Evolutionary conservation across 1,140 invertebrate genomes (phyloP).

Genomic region (Solen grandis): DNA sequence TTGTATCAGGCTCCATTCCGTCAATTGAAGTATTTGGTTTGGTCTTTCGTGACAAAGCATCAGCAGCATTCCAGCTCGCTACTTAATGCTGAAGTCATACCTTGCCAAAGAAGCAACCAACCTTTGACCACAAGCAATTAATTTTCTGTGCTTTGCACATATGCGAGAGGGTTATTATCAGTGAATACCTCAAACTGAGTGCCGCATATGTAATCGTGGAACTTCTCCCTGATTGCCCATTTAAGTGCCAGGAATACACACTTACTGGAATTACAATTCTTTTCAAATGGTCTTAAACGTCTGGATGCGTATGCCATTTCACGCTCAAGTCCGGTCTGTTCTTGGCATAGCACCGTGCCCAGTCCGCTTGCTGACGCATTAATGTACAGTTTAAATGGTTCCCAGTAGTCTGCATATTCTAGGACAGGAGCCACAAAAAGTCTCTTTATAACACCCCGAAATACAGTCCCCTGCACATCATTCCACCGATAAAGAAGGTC

Average conservation of each 20-base stretch:
- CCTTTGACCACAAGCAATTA: constrained; percentile 1
- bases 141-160: not conserved
- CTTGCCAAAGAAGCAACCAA: constrained; percentile 8
- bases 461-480: not conserved
- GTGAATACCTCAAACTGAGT: not conserved
- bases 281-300: not conserved
- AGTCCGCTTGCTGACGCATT: constrained; percentile 28
- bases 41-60: constrained; percentile 35
- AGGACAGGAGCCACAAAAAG: not conserved
- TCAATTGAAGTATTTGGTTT: constrained; percentile 7
- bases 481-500: not conserved
- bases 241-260: constrained; percentile 41
- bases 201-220: constrained; percentile 24
- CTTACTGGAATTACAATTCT: not conserved
- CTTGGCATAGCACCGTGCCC: constrained; percentile 51
- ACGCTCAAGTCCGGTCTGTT: not conserved
- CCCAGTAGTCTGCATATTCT: constrained; percentile 12
- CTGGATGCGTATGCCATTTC: not conserved
- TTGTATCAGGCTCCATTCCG: not conserved
- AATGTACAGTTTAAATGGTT: constrained; percentile 30
- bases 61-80: constrained; percentile 32
- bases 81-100: constrained; percentile 33
- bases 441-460: too few relatives aligned
- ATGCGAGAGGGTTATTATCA: not conserved
- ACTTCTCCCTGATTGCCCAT: constrained; percentile 32